A percentile compares a stretch with the other conserved stretches of the same genome.
Evolutionary conservation across 2,797 vertebrate genomes (phyloP).

Genomic region (Ctenopoma multispine): DNA sequence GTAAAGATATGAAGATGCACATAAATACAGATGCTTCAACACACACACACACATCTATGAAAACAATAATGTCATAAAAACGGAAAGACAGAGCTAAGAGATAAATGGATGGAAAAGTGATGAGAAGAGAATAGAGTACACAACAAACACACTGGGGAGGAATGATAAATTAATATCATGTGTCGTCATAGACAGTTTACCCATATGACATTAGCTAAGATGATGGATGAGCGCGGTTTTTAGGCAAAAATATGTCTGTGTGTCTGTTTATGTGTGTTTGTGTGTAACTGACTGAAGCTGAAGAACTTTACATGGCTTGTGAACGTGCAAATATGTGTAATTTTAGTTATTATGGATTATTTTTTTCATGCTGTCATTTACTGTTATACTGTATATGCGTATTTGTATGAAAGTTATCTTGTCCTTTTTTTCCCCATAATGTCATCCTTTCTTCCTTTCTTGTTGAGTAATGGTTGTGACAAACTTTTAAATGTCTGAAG

Average conservation of each 20-base stretch:
- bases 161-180: constrained; percentile 74
- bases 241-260: constrained; percentile 56
- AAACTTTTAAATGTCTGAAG: constrained; percentile 1
- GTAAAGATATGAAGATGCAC: not conserved
- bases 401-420: not conserved
- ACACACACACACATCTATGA: not conserved
- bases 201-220: constrained; percentile 78
- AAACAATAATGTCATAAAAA: constrained; percentile 37
- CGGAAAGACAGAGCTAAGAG: constrained; percentile 11
- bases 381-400: not conserved
- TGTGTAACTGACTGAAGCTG: constrained; percentile 21
- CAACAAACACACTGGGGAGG: constrained; percentile 28
- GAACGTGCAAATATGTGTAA: constrained; percentile 52
- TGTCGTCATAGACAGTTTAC: constrained; percentile 74
- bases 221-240: constrained; percentile 79
- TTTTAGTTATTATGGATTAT: constrained; percentile 43
- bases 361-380: constrained; percentile 15
- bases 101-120: constrained; percentile 34
- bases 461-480: not conserved
- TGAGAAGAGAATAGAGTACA: constrained; percentile 26
- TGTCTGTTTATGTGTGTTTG: constrained; percentile 24
- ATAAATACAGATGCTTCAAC: not conserved
- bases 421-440: not conserved
- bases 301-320: constrained; percentile 41
- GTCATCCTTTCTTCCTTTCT: not conserved